Conservation (phyloP, 2,888 invertebrate species). For the Labia minor region DNA sequence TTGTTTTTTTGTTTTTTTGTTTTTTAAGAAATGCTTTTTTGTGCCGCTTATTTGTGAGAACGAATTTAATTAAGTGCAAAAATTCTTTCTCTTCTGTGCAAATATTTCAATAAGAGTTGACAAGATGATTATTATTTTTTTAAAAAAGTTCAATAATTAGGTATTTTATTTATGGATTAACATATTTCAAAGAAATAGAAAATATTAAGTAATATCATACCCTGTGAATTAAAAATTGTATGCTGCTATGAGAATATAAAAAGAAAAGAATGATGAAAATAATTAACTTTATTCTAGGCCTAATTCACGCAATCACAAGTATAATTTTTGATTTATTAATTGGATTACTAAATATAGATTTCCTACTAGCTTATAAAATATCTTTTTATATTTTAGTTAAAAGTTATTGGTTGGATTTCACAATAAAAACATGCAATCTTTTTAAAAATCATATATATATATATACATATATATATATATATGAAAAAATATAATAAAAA, state of each 20-base stretch:
- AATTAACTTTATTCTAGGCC: background rate
- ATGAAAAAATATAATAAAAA: background rate
- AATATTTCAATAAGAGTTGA: background rate
- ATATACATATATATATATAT: too few relatives aligned
- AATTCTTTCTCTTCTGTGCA: background rate
- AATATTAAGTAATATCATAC: background rate
- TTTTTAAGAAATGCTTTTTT: too few relatives aligned
- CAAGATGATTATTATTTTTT: background rate
- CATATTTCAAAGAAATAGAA: background rate
- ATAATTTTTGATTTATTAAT: background rate
- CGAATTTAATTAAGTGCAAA: too few relatives aligned
- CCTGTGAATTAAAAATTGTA: background rate
- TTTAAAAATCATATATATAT: too few relatives aligned
- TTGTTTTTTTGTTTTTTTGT: too few relatives aligned
- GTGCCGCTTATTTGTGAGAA: too few relatives aligned
- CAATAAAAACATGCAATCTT: background rate
- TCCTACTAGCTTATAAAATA: background rate
- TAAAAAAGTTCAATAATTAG: background rate
- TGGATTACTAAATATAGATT: background rate
- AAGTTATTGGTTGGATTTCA: too few relatives aligned
- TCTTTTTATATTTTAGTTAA: background rate
- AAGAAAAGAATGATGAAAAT: background rate
- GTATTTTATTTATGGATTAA: background rate
- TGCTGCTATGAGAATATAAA: background rate
- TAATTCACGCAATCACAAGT: background rate